Base-by-base conservation (phyloP, 2,888 invertebrate genomes). In the Steinernema scapterisci region DNA sequence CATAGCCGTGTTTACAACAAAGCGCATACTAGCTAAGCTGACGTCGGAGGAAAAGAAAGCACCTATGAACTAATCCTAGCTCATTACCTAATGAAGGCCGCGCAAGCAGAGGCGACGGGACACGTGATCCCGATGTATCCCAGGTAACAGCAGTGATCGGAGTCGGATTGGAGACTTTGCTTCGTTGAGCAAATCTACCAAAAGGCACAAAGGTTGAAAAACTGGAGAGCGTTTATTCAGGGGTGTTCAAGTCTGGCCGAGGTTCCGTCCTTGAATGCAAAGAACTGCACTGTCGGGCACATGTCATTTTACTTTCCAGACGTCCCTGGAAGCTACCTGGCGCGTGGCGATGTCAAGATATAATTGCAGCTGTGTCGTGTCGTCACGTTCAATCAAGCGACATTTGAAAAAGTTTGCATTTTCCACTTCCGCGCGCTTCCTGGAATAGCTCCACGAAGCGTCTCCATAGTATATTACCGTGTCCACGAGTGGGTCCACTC, bases 91-190 rank as follows among this genome's bases (percentile, higher is more conserved):
- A 31, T 31, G 63, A 63, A 38, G 6, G 63, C 38, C 38, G 38
- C 38, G 38, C 38, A 9, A 38, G 38, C 38, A 38, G 9, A 38
- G 38, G 9, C 38, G 38, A 38, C 38, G 38, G 9, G 52, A 5
- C 52, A 52, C 23, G 52, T 52, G 52, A n/a, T 52, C 21, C 23
- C 31, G 1, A 27, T 7, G 63, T 63, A 63, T 63, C 63, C 63
- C 63, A 38, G 63, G 63, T 63, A 63, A 63, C 63, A 38, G 38
- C 9, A 9, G 38, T 38, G 63, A 63, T 63, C 13, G 27, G n/a
- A 9, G 19, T 11, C 27, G 16, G 19, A 5, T 63, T 63, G 11
- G 27, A 27, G 63, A 31, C 27, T 63, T 9, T 31, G 63, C 27
- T 63, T 19, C 27, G 63, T 5, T 63, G 31, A 63, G 25, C 63